phyloP scores from a whole-genome alignment of 2,797 vertebrate genomes.

The Schizothorax lantsangensis region DNA sequence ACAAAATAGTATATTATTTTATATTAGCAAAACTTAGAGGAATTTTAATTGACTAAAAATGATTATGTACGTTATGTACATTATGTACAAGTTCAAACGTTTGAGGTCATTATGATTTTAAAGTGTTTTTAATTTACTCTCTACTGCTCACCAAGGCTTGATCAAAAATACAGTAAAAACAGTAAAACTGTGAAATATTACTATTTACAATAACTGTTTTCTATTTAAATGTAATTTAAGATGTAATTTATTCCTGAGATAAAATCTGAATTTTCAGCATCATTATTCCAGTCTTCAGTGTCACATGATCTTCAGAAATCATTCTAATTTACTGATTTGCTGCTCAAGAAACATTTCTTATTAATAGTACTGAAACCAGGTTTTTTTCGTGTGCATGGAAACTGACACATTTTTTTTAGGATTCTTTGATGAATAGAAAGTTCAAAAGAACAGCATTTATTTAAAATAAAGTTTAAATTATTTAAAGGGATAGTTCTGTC shows the following conservation, averaged over 20 bases:
- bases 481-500: too few species aligned
- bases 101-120: background rate
- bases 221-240: background rate
- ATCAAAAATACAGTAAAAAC: background rate
- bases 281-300: background rate
- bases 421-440: background rate
- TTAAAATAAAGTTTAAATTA: background rate
- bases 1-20: background rate
- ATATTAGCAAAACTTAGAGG: too few species aligned
- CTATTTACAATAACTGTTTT: background rate
- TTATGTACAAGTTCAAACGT: too few species aligned
- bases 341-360: background rate
- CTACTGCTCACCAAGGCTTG: too few species aligned
- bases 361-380: background rate
- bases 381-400: background rate
- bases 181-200: background rate
- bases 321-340: background rate
- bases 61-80: too few species aligned
- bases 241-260: background rate
- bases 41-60: too few species aligned
- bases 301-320: background rate
- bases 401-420: background rate
- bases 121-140: background rate
- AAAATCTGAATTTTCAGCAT: background rate
- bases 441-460: background rate